Base-by-base conservation (phyloP, 2,888 invertebrate species). In the Oscheius myriophilus region DNA sequence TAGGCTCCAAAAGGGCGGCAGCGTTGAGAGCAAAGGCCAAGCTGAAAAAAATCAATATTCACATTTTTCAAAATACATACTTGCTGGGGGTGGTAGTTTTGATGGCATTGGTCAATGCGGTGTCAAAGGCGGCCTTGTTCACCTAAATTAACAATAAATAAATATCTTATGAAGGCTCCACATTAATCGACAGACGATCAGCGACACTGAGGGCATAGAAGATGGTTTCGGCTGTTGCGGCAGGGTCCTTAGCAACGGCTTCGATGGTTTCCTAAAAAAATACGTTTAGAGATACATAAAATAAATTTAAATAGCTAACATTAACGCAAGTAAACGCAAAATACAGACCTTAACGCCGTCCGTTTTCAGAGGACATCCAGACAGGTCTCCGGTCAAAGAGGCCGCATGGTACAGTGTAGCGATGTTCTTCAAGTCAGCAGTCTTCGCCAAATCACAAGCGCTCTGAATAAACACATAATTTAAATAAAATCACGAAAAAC, bases 161-260 rank as follows among this genome's bases (percentile, higher is more conserved):
- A 33, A 12, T 14, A 25, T 1, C 26, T 12, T 25, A 55, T 18
- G 1, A 55, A 41, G 41, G 18, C 7, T 3, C 18, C 16, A 65
- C 70, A 53, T 65, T 51, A 43, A 66, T 12, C 3, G 18, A 25
- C 57, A 70, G 59, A 53, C 59, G 26, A 16, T 70, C 66, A 14
- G 70, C 70, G 14, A 25, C 59, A 26, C 58, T 66, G 49, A 70
- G 70, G 2, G 70, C 70, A n/a, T 70, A 45, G 54, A 59, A 61
- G 25, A 70, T 49, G 23, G 21, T 26, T 41, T 59, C 66, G 26
- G 57, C 45, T 33, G 25, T 66, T 1, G 55, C 58, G 23, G 52
- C 49, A 21, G 23, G 39, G 16, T 70, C 70, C 59, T 70, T 70
- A n/a, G 61, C 59, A 11, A 66, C 66, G 1, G 70, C 70, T 23